phyloP scores from a whole-genome alignment of 2,113 vertebrate genomes.

The Dryoscopus gambensis region DNA sequence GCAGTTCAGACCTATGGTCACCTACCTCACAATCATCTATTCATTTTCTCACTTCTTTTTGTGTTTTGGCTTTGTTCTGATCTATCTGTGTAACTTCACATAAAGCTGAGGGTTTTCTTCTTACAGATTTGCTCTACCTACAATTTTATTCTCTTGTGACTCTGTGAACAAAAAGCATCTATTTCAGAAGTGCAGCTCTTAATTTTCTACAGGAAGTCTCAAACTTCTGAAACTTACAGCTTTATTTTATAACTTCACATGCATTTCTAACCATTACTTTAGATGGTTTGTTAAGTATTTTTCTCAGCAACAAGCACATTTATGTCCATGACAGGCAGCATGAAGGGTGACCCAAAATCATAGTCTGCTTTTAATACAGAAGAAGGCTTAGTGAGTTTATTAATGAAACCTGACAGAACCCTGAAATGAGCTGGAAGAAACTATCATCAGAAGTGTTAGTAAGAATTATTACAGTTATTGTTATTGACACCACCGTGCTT shows the following conservation, averaged over 20 bases:
- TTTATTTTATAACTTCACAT: neutral
- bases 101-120: neutral
- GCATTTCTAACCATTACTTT: neutral
- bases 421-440: slow-evolving; percentile 7
- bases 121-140: neutral
- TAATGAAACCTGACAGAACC: slow-evolving; percentile 32
- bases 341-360: neutral
- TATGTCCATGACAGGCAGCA: neutral
- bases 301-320: neutral
- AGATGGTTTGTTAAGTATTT: neutral
- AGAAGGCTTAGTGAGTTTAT: neutral
- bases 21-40: neutral
- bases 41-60: neutral
- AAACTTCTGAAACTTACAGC: neutral
- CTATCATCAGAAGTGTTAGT: neutral
- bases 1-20: neutral
- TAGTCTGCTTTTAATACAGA: neutral
- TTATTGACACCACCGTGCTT: neutral
- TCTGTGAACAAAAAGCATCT: neutral
- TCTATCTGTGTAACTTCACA: neutral
- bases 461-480: neutral
- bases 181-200: neutral
- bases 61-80: slow-evolving; percentile 5
- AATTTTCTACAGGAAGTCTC: neutral
- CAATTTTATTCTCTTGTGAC: neutral